A percentile compares a stretch with the other conserved stretches of the same genome.
phyloP scores from a whole-genome alignment of 2,888 invertebrate species.

The Andrena flavipes region DNA sequence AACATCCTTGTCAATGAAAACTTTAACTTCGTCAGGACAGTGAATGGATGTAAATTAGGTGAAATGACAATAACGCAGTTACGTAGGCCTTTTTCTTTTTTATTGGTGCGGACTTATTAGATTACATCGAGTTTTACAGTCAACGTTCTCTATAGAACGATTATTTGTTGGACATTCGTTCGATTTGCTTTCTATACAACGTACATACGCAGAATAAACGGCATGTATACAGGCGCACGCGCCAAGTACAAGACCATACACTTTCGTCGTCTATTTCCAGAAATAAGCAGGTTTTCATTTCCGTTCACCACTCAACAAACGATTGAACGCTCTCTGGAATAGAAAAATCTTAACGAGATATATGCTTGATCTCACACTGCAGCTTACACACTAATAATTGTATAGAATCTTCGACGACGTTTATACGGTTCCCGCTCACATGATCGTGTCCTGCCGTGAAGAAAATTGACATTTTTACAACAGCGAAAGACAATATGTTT shows the following conservation, averaged over 20 bases:
- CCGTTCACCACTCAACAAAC: not conserved
- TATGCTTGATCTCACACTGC: slow-evolving; percentile 10
- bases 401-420: slow-evolving; percentile 11
- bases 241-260: slow-evolving; percentile 39
- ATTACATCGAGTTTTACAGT: slow-evolving; percentile 77
- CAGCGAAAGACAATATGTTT: slow-evolving; percentile 36
- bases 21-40: too few relatives aligned
- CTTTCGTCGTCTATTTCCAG: not conserved
- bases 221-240: slow-evolving; percentile 55
- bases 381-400: slow-evolving; percentile 35
- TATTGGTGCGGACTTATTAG: slow-evolving; percentile 78
- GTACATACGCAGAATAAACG: slow-evolving; percentile 67
- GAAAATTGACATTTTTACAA: slow-evolving; percentile 57
- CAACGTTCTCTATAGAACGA: slow-evolving; percentile 69
- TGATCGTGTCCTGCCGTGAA: slow-evolving; percentile 22
- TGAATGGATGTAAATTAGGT: not conserved
- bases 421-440: slow-evolving; percentile 21
- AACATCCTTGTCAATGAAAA: too few relatives aligned
- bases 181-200: slow-evolving; percentile 57
- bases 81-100: slow-evolving; percentile 77
- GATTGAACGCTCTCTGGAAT: slow-evolving; percentile 8
- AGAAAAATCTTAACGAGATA: slow-evolving; percentile 38
- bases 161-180: slow-evolving; percentile 48
- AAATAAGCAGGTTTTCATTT: slow-evolving; percentile 2
- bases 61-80: not conserved